Evolutionary conservation across 1,140 invertebrate genomes (phyloP).

Genomic region (Araneus ventricosus): DNA sequence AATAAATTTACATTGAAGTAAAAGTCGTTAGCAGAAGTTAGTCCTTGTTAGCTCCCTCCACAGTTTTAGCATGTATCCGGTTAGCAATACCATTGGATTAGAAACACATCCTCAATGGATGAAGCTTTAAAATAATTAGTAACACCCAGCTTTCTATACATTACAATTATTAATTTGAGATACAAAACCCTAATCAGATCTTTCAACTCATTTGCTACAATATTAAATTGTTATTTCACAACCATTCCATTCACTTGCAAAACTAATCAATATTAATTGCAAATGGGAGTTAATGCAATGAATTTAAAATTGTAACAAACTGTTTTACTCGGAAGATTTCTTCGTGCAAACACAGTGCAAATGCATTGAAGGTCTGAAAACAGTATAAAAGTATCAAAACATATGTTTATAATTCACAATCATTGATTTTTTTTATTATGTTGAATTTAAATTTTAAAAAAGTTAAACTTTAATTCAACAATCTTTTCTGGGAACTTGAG

Average conservation of each 20-base stretch:
- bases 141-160: background rate
- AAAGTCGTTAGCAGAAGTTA: slow-evolving; percentile 28
- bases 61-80: slow-evolving; percentile 20
- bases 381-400: background rate
- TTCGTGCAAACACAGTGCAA: background rate
- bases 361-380: background rate
- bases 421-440: too few species aligned
- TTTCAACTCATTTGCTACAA: background rate
- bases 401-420: too few species aligned
- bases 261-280: background rate
- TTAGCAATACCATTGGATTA: slow-evolving; percentile 10
- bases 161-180: background rate
- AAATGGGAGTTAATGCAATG: background rate
- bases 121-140: slow-evolving; percentile 39
- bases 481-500: too few species aligned
- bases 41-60: slow-evolving; percentile 49
- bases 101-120: background rate
- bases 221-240: background rate
- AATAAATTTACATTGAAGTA: background rate
- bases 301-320: slow-evolving; percentile 43
- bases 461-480: background rate
- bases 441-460: background rate
- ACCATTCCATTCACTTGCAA: background rate
- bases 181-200: background rate
- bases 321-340: background rate